Conservation (phyloP, 2,797 vertebrate genomes). For the Borostomias antarcticus region DNA sequence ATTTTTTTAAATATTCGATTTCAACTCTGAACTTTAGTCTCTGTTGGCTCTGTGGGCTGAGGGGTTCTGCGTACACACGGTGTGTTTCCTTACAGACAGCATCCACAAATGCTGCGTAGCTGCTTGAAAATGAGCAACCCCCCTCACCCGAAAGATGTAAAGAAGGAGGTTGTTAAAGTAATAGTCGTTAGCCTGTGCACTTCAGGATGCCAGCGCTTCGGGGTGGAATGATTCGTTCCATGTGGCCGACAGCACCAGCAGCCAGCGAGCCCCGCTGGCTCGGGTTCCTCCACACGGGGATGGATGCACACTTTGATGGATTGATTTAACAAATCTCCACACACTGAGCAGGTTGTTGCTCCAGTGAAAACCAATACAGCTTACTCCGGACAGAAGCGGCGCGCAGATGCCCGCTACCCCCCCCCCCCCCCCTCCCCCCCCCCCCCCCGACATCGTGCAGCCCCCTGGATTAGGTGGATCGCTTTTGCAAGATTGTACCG, state of each 20-base stretch:
- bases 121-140: conserved; percentile 56
- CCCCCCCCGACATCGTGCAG: conserved; percentile 39
- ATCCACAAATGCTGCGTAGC: conserved; percentile 55
- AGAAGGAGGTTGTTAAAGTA: conserved; percentile 60
- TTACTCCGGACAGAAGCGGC: conserved; percentile 57
- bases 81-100: neutral
- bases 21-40: neutral
- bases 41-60: neutral
- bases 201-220: conserved; percentile 68
- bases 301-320: conserved; percentile 60
- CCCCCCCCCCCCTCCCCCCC: no score
- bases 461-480: conserved; percentile 46
- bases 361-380: conserved; percentile 58
- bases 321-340: conserved; percentile 53
- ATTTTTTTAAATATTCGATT: neutral
- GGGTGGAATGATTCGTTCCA: conserved; percentile 74
- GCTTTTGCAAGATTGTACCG: conserved; percentile 37
- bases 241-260: conserved; percentile 65
- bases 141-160: conserved; percentile 43
- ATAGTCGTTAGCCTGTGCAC: conserved; percentile 65
- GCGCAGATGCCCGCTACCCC: conserved; percentile 24
- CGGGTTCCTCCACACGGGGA: conserved; percentile 51
- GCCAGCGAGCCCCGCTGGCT: conserved; percentile 71
- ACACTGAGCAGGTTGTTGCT: conserved; percentile 59
- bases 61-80: neutral